Evolutionary conservation across 2,113 vertebrate genomes (phyloP), one percentile per base, ranked within the genome.

Genomic region (Epinephelus cyanopodus): DNA sequence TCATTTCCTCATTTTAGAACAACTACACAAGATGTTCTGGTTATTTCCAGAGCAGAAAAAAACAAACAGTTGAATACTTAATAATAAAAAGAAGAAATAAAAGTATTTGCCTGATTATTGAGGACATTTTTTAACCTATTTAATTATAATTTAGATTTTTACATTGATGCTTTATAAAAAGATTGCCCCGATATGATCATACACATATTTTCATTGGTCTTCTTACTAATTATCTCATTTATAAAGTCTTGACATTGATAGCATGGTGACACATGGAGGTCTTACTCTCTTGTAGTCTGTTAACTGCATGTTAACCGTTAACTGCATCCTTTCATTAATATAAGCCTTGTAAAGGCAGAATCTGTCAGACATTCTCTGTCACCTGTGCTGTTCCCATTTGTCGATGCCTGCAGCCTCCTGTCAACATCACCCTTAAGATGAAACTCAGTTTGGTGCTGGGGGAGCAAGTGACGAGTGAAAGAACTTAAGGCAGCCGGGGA

Each of bases 391-490:
- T 64, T 85, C 58, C 42, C 74, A 65, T 83, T 85, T 68, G 74
- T 75, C 25, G 23, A 54, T 19, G 68, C 73, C 54, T 60, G 37
- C 73, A 58, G 56, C 65, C 64, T 70, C 52, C 25, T 77, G 54
- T 86, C 67, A 83, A 56, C 87, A 74, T 73, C 53, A 13, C 21
- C 76, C 71, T 78, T 70, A 81, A 23, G 29, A 63, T 39, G 71
- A 63, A 57, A 5, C 81, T 58, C 47, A 45, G 77, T 74, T 64
- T 54, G 52, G 73, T 50, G 50, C 64, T 3, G 70, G 60, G 68
- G 61, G 82, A 79, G 58, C 21, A 2, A 61, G 71, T 64, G 86
- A 76, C 80, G 85, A 92, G 82, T 82, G 90, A 92, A 64, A 54
- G 52, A 66, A 65, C 37, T 18, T 17, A 74, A 56, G 74, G 71